phyloP scores from a whole-genome alignment of 2,888 invertebrate genomes.

The Autographa gamma region DNA sequence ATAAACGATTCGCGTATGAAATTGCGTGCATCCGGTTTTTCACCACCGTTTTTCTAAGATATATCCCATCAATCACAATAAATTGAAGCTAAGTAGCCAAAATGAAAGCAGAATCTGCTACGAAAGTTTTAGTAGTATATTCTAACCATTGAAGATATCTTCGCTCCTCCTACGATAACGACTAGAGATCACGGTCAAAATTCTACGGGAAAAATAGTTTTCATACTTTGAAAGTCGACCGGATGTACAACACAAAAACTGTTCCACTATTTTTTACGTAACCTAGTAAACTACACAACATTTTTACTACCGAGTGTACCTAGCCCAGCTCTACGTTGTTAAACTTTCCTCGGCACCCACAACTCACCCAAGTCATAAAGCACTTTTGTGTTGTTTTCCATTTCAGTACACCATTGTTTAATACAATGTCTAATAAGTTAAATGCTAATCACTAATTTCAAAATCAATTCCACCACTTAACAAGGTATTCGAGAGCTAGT shows the following conservation, averaged over 20 bases:
- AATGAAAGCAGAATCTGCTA: too few species aligned
- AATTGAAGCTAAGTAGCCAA: background rate
- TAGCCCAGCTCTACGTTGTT: background rate
- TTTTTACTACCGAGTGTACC: background rate
- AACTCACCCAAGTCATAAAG: background rate
- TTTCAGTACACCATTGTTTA: background rate
- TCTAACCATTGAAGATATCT: too few species aligned
- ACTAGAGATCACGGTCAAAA: too few species aligned
- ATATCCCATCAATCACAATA: background rate
- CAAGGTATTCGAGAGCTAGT: slow-evolving; percentile 15
- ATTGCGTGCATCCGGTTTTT: background rate
- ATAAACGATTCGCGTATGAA: too few species aligned
- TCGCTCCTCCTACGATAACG: too few species aligned
- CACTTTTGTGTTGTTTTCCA: background rate
- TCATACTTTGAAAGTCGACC: background rate
- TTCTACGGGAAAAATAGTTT: background rate
- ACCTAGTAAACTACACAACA: background rate
- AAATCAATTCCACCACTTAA: slow-evolving; percentile 15
- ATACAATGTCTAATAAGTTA: slow-evolving; percentile 7
- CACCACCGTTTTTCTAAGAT: too few species aligned
- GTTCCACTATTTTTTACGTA: background rate
- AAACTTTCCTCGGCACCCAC: background rate
- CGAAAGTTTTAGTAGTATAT: too few species aligned
- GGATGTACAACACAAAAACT: background rate
- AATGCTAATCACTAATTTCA: background rate